phyloP scores from a whole-genome alignment of 2,888 invertebrate genomes.

The Rotaria macrura region DNA sequence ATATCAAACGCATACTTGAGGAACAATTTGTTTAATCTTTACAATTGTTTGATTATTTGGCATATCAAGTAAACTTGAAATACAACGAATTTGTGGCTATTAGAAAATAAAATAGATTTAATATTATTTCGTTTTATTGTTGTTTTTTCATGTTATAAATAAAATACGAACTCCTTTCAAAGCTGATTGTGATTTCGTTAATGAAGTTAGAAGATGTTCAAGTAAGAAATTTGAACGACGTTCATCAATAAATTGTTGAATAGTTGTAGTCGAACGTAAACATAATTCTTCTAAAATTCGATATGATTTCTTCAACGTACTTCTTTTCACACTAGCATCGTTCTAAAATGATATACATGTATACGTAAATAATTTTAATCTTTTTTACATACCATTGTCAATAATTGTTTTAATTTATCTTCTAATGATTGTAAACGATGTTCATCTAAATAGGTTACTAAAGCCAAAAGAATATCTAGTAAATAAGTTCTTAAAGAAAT shows the following conservation, averaged over 20 bases:
- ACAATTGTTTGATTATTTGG: background rate
- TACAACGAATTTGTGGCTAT: conserved; percentile 7
- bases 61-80: conserved; percentile 16
- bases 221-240: background rate
- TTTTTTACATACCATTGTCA: background rate
- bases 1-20: too few relatives aligned
- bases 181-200: background rate
- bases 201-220: background rate
- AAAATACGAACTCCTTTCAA: background rate
- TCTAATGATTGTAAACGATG: background rate
- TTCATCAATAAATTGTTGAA: background rate
- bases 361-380: too few relatives aligned
- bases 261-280: background rate
- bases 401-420: conserved; percentile 4
- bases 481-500: background rate
- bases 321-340: background rate
- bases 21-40: background rate
- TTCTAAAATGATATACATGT: too few relatives aligned
- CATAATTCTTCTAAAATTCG: conserved; percentile 15
- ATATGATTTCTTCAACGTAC: background rate
- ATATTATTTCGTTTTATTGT: too few relatives aligned
- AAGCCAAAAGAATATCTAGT: background rate
- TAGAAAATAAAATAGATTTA: background rate
- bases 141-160: too few relatives aligned
- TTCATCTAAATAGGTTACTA: background rate